phyloP scores from a whole-genome alignment of 2,797 vertebrate genomes.

The Zalophus californianus region DNA sequence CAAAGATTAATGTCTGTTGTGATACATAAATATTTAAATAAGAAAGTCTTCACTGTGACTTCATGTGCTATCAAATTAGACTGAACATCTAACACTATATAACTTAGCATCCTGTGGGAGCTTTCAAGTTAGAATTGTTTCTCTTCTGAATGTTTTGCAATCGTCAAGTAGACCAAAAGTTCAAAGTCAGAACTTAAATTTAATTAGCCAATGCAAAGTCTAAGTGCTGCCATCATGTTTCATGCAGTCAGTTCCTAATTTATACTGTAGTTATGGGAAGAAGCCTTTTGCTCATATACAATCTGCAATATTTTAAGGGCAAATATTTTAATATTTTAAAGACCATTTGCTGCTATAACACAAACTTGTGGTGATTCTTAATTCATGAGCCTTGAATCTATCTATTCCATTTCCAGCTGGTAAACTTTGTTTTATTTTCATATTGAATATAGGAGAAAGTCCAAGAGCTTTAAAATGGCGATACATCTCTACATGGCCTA shows the following conservation, averaged over 20 bases:
- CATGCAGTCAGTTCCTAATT: conserved; percentile 52
- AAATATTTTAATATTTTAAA: neutral
- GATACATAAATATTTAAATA: neutral
- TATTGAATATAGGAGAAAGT: neutral
- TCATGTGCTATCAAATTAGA: conserved; percentile 17
- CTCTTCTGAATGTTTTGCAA: conserved; percentile 54
- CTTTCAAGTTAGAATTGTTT: conserved; percentile 45
- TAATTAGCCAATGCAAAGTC: conserved; percentile 72
- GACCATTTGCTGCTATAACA: neutral
- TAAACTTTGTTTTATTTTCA: neutral
- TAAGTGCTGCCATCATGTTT: conserved; percentile 67
- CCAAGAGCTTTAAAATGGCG: neutral
- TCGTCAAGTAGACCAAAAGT: conserved; percentile 56
- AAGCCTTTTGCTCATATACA: neutral
- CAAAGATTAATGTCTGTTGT: conserved; percentile 4
- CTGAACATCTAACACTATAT: conserved; percentile 2
- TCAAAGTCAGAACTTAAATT: conserved; percentile 76
- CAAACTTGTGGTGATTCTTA: neutral
- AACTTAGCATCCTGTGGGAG: neutral
- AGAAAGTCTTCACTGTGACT: neutral
- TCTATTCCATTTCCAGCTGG: neutral
- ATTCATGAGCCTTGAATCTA: neutral
- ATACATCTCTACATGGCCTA: neutral
- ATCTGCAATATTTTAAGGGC: conserved; percentile 32
- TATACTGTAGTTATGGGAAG: conserved; percentile 47